These are phyloP conservation scores for Heliconius ismenius DNA, from an alignment of 2,888 invertebrate genomes.

Conservation along the genomic window DNA sequence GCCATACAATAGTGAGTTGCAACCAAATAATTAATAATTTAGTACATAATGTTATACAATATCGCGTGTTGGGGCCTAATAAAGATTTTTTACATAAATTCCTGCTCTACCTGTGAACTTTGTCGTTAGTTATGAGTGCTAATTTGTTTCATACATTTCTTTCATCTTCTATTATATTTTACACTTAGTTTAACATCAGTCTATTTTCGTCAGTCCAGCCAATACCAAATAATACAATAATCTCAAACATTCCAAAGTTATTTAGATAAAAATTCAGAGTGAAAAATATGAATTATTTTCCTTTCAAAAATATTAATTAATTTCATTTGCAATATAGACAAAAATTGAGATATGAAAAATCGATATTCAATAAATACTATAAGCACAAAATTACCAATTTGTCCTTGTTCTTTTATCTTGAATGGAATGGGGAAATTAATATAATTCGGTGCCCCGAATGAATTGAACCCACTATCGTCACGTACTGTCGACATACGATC, in stretches of 20 bases:
- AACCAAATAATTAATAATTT: slow-evolving; percentile 1
- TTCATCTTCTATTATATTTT: neutral
- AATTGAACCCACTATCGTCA: no score
- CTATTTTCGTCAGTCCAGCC: neutral
- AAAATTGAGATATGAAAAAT: no score
- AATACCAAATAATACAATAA: neutral
- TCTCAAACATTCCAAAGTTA: neutral
- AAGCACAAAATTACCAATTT: no score
- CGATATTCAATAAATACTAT: no score
- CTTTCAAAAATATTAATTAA: no score
- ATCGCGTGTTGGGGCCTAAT: slow-evolving; percentile 14
- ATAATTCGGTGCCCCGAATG: no score
- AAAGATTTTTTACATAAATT: neutral
- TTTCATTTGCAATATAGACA: no score
- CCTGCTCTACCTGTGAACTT: neutral
- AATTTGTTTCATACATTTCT: neutral
- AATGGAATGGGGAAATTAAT: no score
- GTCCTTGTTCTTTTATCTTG: no score
- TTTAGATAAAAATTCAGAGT: no score
- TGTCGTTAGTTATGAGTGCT: neutral
- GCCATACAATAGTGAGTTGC: neutral
- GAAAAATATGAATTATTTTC: no score
- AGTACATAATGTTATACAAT: neutral
- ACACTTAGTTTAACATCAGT: neutral
- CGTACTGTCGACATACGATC: no score